Conservation (phyloP, 1,140 invertebrate genomes). For the Maconellicoccus hirsutus region DNA sequence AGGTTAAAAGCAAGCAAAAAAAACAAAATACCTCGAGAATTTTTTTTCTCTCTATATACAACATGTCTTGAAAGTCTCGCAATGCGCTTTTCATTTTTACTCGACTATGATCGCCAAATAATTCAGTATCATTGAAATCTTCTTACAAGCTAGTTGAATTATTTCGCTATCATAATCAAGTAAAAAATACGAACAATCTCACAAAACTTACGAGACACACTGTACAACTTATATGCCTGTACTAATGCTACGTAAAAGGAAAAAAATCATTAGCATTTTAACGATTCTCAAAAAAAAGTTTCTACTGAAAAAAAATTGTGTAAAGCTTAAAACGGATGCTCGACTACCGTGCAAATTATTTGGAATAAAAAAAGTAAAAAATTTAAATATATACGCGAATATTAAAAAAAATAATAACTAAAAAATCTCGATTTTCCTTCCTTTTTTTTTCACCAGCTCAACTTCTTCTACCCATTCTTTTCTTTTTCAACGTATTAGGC, state of each 20-base stretch:
- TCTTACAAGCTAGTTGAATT: too few relatives aligned
- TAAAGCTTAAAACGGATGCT: neutral
- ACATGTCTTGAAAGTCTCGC: too few relatives aligned
- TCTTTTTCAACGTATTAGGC: neutral
- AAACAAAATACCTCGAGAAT: neutral
- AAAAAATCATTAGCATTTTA: neutral
- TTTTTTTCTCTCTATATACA: neutral
- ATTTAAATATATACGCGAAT: neutral
- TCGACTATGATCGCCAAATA: too few relatives aligned
- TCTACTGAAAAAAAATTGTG: too few relatives aligned
- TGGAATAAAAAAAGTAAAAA: neutral
- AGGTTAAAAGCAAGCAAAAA: neutral
- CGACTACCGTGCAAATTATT: neutral
- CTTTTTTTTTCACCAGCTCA: neutral
- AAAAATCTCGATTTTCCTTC: neutral
- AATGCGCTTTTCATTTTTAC: too few relatives aligned
- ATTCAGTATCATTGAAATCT: too few relatives aligned
- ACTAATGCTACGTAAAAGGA: too few relatives aligned
- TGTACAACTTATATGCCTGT: too few relatives aligned
- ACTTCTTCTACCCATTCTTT: neutral
- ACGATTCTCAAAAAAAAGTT: neutral
- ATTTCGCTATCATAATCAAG: too few relatives aligned
- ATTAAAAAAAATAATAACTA: neutral
- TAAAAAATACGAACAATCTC: too few relatives aligned
- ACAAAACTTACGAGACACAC: too few relatives aligned